A percentile compares a stretch with the other conserved stretches of the same genome.
Conservation (phyloP, 2,888 invertebrate genomes). For the Gastrophysa polygoni region DNA sequence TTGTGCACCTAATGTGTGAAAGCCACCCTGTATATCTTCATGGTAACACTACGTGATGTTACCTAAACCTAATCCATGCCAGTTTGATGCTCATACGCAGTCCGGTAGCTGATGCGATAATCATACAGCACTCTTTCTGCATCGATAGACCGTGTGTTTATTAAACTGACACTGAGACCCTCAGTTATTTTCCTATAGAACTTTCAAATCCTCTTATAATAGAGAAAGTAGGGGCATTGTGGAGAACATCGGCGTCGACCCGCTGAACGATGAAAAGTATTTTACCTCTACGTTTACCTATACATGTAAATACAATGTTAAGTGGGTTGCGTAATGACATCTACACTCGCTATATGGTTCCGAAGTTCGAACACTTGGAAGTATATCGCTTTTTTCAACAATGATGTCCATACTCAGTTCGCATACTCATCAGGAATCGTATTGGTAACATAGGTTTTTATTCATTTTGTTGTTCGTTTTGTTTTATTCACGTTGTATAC, state of each 20-base stretch:
- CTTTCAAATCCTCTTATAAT: background rate
- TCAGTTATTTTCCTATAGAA: slow-evolving; percentile 11
- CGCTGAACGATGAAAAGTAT: background rate
- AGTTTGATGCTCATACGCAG: slow-evolving; percentile 28
- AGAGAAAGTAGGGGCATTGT: background rate
- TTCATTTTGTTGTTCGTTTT: too few species aligned
- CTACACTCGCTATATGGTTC: too few species aligned
- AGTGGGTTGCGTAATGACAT: too few species aligned
- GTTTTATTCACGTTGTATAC: too few species aligned
- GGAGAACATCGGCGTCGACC: background rate
- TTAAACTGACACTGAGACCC: slow-evolving; percentile 32
- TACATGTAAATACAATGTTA: background rate
- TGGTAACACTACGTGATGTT: too few species aligned
- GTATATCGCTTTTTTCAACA: too few species aligned
- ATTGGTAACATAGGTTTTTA: too few species aligned
- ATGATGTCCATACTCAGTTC: too few species aligned
- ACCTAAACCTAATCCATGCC: background rate
- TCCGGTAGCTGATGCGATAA: slow-evolving; percentile 33
- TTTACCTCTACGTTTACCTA: background rate
- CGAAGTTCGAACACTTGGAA: too few species aligned
- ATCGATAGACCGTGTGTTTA: slow-evolving; percentile 32
- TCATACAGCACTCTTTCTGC: slow-evolving; percentile 25
- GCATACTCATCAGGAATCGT: too few species aligned
- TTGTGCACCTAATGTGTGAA: too few species aligned
- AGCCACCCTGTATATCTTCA: too few species aligned